phyloP scores from a whole-genome alignment of 2,113 vertebrate species.

The Sterrhoptilus dennistouni region DNA sequence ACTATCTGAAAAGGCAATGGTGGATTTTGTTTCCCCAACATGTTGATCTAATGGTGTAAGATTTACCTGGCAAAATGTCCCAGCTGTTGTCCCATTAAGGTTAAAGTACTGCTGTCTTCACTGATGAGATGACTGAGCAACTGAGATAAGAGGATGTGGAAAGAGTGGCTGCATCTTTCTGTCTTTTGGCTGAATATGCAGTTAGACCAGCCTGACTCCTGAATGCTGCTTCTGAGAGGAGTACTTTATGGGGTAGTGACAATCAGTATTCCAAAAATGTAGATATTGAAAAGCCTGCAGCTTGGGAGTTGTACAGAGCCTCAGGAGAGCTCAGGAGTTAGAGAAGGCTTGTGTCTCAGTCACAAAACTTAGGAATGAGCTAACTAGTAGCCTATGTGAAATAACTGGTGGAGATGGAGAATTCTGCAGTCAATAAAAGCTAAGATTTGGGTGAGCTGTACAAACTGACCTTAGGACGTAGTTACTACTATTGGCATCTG shows the following conservation, averaged over 20 bases:
- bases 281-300: neutral
- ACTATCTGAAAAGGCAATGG: neutral
- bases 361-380: neutral
- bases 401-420: neutral
- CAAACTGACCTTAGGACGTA: neutral
- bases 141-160: neutral
- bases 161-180: neutral
- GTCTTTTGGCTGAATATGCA: neutral
- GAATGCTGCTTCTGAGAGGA: neutral
- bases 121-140: neutral
- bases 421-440: neutral
- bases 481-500: neutral
- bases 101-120: neutral
- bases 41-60: neutral
- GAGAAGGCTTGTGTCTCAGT: neutral
- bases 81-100: neutral
- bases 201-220: neutral
- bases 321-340: neutral
- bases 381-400: neutral
- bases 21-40: neutral
- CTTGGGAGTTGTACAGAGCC: neutral
- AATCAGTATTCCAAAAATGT: neutral
- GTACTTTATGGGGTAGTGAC: neutral
- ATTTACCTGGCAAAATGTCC: neutral
- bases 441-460: neutral